phyloP scores from a whole-genome alignment of 2,113 vertebrate species.

The Campylomormyrus tamandua region DNA sequence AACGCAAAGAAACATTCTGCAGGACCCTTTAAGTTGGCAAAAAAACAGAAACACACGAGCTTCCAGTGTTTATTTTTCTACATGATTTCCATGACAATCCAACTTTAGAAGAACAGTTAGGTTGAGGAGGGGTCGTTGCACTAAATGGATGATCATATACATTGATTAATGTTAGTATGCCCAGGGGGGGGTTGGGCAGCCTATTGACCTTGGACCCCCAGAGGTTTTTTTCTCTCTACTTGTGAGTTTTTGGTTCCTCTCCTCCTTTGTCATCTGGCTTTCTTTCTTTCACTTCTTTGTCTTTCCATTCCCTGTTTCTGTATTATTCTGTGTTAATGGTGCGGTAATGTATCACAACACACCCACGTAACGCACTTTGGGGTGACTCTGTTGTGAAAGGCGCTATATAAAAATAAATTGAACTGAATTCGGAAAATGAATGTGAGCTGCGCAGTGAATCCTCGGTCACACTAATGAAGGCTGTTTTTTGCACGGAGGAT shows the following conservation, averaged over 20 bases:
- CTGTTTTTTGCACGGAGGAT: neutral
- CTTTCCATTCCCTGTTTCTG: neutral
- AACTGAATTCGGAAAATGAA: neutral
- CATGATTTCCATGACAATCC: neutral
- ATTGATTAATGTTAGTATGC: neutral
- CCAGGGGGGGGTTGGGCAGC: neutral
- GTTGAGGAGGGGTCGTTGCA: neutral
- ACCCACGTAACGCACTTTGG: neutral
- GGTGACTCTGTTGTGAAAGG: neutral
- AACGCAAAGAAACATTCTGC: neutral
- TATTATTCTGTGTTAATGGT: neutral
- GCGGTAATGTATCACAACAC: neutral
- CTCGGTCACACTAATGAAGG: neutral
- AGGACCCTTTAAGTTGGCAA: neutral
- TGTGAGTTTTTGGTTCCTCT: neutral
- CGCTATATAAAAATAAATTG: neutral
- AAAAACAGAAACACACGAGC: neutral
- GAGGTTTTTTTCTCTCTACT: neutral
- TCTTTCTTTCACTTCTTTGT: neutral
- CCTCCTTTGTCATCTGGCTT: neutral
- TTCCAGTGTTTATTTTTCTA: neutral
- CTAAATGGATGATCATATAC: neutral
- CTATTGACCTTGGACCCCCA: neutral
- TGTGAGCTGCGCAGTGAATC: neutral
- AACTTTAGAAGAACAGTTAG: neutral